Conservation (phyloP, 2,797 vertebrate genomes). For the Rhabdophis nuchalis region DNA sequence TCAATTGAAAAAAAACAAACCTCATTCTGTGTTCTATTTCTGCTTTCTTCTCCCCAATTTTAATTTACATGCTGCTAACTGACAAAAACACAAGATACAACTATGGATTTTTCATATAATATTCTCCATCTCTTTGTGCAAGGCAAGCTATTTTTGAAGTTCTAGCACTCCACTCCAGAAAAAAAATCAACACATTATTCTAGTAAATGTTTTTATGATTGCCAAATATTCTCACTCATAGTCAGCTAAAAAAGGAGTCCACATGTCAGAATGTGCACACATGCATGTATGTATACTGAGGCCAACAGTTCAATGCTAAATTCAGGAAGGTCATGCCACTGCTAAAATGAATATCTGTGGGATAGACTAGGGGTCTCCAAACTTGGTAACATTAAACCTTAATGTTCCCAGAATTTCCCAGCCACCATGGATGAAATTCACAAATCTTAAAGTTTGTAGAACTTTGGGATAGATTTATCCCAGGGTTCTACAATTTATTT, state of each 20-base stretch:
- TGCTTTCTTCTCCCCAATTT: conserved; percentile 12
- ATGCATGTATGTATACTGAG: too few relatives aligned
- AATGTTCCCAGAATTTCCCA: neutral
- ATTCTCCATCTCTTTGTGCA: neutral
- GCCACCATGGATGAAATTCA: neutral
- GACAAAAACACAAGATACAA: neutral
- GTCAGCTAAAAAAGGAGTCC: neutral
- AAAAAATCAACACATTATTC: conserved; percentile 15
- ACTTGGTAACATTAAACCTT: neutral
- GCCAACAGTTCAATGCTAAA: neutral
- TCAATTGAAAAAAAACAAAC: conserved; percentile 6
- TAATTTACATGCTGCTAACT: conserved; percentile 22
- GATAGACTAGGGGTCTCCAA: neutral
- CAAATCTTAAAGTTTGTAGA: too few relatives aligned
- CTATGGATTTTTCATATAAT: neutral
- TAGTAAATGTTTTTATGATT: conserved; percentile 17
- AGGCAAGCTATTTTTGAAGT: neutral
- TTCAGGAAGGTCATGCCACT: neutral
- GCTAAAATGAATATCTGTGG: neutral
- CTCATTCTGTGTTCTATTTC: conserved; percentile 19
- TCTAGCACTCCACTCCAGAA: neutral
- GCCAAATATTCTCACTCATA: conserved; percentile 28
- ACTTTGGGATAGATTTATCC: neutral
- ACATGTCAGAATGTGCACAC: neutral
- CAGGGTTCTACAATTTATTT: neutral